Percentiles rank a stretch among this genome's conserved stretches.
Evolutionary conservation across 2,888 invertebrate genomes (phyloP).

Genomic region (Cacoxenus indagator): DNA sequence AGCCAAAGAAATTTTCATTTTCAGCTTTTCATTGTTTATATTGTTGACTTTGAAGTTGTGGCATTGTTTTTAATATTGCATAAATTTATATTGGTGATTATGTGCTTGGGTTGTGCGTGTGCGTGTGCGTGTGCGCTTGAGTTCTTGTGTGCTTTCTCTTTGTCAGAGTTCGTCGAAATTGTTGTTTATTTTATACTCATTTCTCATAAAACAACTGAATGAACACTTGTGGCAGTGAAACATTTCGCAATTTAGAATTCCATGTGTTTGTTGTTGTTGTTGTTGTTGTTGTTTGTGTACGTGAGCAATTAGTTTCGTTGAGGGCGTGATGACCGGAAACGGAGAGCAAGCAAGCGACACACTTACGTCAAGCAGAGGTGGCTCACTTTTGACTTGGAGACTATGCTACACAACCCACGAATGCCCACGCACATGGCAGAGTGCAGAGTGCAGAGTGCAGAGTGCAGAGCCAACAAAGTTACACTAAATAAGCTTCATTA

Average conservation of each 20-base stretch:
- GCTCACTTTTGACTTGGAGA: neutral
- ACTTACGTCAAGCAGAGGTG: neutral
- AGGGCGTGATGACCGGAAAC: slow-evolving; percentile 21
- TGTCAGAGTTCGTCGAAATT: neutral
- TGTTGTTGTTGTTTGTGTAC: neutral
- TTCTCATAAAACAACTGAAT: neutral
- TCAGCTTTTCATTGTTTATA: no score
- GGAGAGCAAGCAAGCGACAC: neutral
- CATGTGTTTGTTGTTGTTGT: neutral
- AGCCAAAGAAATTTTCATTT: no score
- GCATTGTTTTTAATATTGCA: no score
- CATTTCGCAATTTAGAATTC: neutral
- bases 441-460: neutral
- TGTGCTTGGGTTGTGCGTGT: no score
- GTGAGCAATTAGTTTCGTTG: slow-evolving; percentile 14
- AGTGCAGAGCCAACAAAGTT: slow-evolving; percentile 1
- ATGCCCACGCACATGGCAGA: neutral
- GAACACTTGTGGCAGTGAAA: neutral
- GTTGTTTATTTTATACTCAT: neutral
- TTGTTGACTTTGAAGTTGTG: no score
- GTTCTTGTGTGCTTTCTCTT: neutral
- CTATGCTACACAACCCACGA: neutral
- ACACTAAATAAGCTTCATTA: neutral
- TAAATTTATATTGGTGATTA: no score
- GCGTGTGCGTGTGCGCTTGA: no score